Evolutionary conservation across 2,888 invertebrate genomes (phyloP).

Genomic region (Mimumesa dahlbomi): DNA sequence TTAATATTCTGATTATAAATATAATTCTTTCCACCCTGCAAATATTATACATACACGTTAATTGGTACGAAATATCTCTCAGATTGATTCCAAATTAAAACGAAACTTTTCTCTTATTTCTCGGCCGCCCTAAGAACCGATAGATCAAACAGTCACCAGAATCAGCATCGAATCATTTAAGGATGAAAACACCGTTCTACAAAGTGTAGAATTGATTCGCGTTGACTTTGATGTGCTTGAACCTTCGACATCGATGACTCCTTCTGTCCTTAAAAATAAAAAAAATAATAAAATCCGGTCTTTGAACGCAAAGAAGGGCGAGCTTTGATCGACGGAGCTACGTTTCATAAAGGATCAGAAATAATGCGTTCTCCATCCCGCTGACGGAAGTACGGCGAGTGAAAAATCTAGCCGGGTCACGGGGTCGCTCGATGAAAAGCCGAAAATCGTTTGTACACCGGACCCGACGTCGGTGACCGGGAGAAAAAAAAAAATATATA

Average conservation of each 20-base stretch:
- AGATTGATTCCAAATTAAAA: too few species aligned
- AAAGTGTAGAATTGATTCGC: too few species aligned
- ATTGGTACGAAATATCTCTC: too few species aligned
- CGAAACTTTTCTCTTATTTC: too few species aligned
- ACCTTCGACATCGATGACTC: slow-evolving; percentile 43
- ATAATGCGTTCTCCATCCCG: background rate
- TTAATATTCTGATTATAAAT: too few species aligned
- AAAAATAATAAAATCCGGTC: slow-evolving; percentile 35
- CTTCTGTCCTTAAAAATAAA: slow-evolving; percentile 43
- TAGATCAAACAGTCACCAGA: too few species aligned
- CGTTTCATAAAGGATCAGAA: slow-evolving; percentile 39
- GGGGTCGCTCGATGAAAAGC: slow-evolving; percentile 60
- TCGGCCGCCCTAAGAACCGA: too few species aligned
- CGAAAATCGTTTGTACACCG: slow-evolving; percentile 20
- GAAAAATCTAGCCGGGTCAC: slow-evolving; percentile 57
- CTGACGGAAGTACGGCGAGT: slow-evolving; percentile 8
- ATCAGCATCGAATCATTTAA: too few species aligned
- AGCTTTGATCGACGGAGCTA: slow-evolving; percentile 46
- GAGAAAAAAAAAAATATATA: too few species aligned
- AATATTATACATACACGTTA: too few species aligned
- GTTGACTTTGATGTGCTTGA: slow-evolving; percentile 39
- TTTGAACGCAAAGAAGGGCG: slow-evolving; percentile 32
- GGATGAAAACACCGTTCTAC: too few species aligned
- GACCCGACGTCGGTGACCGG: slow-evolving; percentile 10
- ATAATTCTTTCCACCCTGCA: too few species aligned